Conservation (phyloP, 2,797 vertebrate species). For the Dermochelys coriacea region DNA sequence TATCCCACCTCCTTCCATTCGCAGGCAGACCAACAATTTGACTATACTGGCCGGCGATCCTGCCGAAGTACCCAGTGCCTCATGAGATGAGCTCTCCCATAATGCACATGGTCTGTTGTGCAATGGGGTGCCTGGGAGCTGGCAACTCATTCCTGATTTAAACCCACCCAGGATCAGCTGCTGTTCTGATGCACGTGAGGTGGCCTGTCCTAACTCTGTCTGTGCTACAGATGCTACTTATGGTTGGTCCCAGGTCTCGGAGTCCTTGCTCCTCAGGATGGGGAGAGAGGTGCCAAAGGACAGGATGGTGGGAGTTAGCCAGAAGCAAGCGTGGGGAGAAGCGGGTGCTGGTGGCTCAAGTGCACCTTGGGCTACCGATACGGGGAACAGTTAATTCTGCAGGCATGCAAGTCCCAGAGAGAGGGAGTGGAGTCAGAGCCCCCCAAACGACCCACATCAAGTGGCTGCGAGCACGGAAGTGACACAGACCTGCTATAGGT, state of each 20-base stretch:
- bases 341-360: background rate
- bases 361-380: background rate
- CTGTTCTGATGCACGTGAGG: background rate
- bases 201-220: background rate
- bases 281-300: background rate
- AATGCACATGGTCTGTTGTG: background rate
- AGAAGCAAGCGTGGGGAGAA: background rate
- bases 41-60: accelerated
- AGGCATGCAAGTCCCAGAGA: background rate
- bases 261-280: background rate
- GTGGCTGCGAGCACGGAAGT: background rate
- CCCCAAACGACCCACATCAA: background rate
- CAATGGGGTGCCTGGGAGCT: background rate
- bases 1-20: background rate
- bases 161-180: background rate
- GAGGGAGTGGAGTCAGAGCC: background rate
- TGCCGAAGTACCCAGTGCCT: background rate
- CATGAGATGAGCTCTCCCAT: background rate
- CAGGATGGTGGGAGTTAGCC: background rate
- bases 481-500: accelerated
- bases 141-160: background rate
- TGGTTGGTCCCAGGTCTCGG: background rate
- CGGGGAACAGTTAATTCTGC: background rate
- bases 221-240: background rate
- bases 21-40: background rate